Conservation (phyloP, 2,113 vertebrate species). For the Mungos mungo region DNA sequence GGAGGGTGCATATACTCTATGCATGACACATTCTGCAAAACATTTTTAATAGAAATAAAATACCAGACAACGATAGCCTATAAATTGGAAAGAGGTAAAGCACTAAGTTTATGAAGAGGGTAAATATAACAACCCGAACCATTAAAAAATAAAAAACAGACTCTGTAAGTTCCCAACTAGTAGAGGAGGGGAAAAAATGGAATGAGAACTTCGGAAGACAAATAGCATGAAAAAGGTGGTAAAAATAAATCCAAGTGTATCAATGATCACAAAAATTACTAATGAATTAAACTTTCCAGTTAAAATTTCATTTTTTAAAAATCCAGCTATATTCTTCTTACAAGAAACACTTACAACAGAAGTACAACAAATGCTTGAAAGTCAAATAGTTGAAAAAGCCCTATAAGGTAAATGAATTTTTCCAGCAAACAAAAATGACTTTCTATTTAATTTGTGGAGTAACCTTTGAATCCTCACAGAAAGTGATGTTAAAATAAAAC, state of each 20-base stretch:
- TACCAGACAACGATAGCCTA: background rate
- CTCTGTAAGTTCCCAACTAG: background rate
- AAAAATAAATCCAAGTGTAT: conserved; percentile 11
- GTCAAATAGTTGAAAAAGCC: background rate
- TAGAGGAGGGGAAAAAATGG: background rate
- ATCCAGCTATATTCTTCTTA: background rate
- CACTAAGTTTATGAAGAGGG: background rate
- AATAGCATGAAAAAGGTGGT: background rate
- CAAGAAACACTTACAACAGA: conserved; percentile 14
- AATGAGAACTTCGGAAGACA: background rate
- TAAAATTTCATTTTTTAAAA: background rate
- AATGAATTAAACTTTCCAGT: background rate
- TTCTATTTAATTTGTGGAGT: background rate
- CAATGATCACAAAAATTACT: background rate
- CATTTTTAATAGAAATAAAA: conserved; percentile 36
- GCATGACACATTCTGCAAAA: background rate
- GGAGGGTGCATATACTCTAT: background rate
- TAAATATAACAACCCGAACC: background rate
- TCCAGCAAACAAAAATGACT: background rate
- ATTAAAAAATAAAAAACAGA: conserved; percentile 13
- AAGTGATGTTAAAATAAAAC: background rate
- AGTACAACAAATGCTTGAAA: background rate
- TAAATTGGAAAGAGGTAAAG: conserved; percentile 1
- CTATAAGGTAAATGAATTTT: conserved; percentile 13
- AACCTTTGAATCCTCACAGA: background rate